Conservation (phyloP, 2,888 invertebrate genomes). For the Folsomia manolachei region DNA sequence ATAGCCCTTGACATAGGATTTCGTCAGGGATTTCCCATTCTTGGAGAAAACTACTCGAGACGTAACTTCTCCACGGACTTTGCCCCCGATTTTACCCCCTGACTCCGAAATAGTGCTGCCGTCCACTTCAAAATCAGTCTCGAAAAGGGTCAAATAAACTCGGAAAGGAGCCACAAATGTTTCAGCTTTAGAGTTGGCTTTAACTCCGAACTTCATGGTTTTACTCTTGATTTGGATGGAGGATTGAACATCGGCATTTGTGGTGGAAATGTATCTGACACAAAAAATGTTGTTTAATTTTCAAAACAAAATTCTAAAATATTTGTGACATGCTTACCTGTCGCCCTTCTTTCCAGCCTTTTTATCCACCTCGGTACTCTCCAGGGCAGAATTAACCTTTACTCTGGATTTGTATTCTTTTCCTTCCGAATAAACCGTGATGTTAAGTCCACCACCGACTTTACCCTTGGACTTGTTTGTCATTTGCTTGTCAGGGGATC, state of each 20-base stretch:
- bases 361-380: not conserved
- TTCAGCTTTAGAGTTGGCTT: not conserved
- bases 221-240: not conserved
- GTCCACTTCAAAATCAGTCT: not conserved
- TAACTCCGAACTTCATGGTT: not conserved
- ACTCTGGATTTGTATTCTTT: slow-evolving; percentile 5
- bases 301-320: not conserved
- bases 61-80: slow-evolving; percentile 1
- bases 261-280: not conserved
- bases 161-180: not conserved
- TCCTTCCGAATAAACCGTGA: not conserved
- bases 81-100: not conserved
- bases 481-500: not conserved
- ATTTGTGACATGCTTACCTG: not conserved
- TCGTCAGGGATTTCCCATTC: slow-evolving; percentile 6
- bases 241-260: not conserved
- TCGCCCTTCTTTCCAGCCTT: not conserved
- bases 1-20: not conserved
- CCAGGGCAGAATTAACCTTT: not conserved
- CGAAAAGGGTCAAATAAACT: slow-evolving; percentile 10
- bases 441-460: not conserved
- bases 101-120: not conserved
- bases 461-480: not conserved
- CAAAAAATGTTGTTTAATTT: not conserved
- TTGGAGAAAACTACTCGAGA: slow-evolving; percentile 11